A percentile compares a stretch with the other conserved stretches of the same genome.
These are phyloP conservation scores for Danio jaintianensis DNA, from an alignment of 2,797 vertebrate species.

Conservation along the genomic window DNA sequence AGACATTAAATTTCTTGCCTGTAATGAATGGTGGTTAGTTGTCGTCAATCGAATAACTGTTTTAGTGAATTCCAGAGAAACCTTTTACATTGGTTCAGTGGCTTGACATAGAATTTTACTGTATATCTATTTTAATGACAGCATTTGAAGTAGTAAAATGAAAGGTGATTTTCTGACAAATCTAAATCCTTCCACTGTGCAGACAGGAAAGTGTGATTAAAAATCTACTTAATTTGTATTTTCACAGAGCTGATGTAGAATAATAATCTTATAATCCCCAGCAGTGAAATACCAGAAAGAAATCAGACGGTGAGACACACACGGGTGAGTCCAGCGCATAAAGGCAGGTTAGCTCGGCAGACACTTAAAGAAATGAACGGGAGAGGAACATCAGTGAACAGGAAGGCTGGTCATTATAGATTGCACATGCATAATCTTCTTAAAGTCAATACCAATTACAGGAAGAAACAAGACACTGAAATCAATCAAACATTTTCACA, in stretches of 20 bases:
- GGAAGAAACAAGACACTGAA: slow-evolving; percentile 10
- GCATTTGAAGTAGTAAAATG: background rate
- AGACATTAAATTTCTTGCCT: background rate
- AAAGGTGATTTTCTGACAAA: background rate
- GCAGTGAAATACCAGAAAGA: slow-evolving; percentile 4
- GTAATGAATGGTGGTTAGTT: background rate
- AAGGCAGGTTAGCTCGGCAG: slow-evolving; percentile 71
- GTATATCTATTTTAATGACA: background rate
- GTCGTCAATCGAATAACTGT: background rate
- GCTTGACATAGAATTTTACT: background rate
- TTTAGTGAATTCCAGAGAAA: background rate
- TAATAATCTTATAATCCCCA: background rate
- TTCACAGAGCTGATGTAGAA: background rate
- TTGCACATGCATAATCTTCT: slow-evolving; percentile 32
- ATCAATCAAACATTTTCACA: background rate
- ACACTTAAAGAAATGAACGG: slow-evolving; percentile 60
- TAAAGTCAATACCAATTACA: slow-evolving; percentile 8
- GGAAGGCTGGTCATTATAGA: slow-evolving; percentile 17
- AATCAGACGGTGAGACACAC: slow-evolving; percentile 46
- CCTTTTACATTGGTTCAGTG: background rate
- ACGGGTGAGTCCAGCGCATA: slow-evolving; percentile 59
- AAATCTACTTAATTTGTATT: background rate
- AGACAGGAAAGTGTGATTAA: background rate
- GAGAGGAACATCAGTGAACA: slow-evolving; percentile 52
- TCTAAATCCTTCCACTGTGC: background rate